These are phyloP conservation scores for Heliconius himera DNA, from an alignment of 1,140 invertebrate genomes.

Conservation along the genomic window DNA sequence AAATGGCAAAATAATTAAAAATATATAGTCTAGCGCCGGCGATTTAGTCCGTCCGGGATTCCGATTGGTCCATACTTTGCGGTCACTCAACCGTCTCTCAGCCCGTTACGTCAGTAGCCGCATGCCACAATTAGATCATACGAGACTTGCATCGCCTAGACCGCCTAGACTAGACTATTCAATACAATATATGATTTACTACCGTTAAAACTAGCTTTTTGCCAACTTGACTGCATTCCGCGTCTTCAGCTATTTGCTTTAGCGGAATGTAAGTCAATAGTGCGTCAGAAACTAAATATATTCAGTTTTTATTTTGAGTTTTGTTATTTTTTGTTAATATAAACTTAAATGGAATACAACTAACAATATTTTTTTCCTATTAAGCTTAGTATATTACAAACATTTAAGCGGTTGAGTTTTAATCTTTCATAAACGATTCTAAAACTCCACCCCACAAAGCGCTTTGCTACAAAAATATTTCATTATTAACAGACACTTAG, in stretches of 20 bases:
- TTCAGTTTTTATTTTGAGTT: not conserved
- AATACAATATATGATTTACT: slow-evolving; percentile 62
- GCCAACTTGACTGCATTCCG: slow-evolving; percentile 46
- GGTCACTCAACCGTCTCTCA: slow-evolving; percentile 66
- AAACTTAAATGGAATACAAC: no score
- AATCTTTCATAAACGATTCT: slow-evolving; percentile 14
- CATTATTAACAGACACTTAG: slow-evolving; percentile 30
- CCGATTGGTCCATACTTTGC: slow-evolving; percentile 57
- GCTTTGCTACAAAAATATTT: slow-evolving; percentile 28
- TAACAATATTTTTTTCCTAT: not conserved
- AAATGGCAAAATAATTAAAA: slow-evolving; percentile 11
- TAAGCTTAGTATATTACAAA: not conserved
- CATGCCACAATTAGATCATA: slow-evolving; percentile 74
- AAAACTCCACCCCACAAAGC: not conserved
- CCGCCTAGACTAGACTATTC: slow-evolving; percentile 53
- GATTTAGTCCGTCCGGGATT: slow-evolving; percentile 37
- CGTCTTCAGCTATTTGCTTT: slow-evolving; percentile 17
- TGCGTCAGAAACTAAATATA: not conserved
- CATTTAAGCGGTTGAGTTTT: not conserved
- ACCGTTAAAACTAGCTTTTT: slow-evolving; percentile 67
- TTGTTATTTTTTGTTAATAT: not conserved
- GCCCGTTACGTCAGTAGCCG: slow-evolving; percentile 71
- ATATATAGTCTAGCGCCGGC: slow-evolving; percentile 3
- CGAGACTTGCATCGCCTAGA: slow-evolving; percentile 63
- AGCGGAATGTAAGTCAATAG: slow-evolving; percentile 35